Evolutionary conservation across 2,888 invertebrate genomes (phyloP).

Genomic region (Cristatella mucedo): DNA sequence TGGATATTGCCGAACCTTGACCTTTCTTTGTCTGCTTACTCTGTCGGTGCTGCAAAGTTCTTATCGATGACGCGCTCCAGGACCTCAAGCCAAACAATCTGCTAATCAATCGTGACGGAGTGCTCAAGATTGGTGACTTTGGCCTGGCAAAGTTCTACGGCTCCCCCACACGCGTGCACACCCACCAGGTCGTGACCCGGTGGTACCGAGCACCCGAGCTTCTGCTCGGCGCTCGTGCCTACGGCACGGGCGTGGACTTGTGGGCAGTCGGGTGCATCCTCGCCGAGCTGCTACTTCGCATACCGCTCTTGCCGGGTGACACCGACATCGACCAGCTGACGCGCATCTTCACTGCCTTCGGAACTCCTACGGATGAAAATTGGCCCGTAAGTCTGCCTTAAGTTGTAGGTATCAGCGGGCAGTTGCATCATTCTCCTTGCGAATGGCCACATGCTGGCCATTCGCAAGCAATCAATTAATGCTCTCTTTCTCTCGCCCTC

Average conservation of each 20-base stretch:
- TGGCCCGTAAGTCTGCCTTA: constrained; percentile 60
- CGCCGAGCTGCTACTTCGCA: constrained; percentile 60
- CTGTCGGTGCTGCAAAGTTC: too few relatives aligned
- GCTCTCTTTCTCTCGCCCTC: too few relatives aligned
- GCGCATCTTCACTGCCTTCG: constrained; percentile 82
- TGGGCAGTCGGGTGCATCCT: constrained; percentile 98
- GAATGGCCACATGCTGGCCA: too few relatives aligned
- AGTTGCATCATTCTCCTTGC: too few relatives aligned
- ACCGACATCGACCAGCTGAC: constrained; percentile 90
- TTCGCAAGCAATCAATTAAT: too few relatives aligned
- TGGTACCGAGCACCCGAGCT: constrained; percentile 64
- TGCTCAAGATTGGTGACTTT: constrained; percentile 95
- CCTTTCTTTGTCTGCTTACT: too few relatives aligned
- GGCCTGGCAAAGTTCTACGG: constrained; percentile 94
- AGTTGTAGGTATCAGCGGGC: too few relatives aligned
- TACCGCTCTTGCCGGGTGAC: constrained; percentile 87
- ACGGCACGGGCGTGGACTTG: constrained; percentile 92
- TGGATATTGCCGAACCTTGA: too few relatives aligned
- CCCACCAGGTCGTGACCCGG: constrained; percentile 92
- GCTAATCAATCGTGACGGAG: constrained; percentile 72
- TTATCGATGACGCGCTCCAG: too few relatives aligned
- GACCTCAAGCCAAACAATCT: constrained; percentile 98
- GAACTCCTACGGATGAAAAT: constrained; percentile 73
- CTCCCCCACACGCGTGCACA: constrained; percentile 83
- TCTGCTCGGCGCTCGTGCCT: constrained; percentile 81